A percentile compares a stretch with the other conserved stretches of the same genome.
phyloP scores from a whole-genome alignment of 2,113 vertebrate species.

The Lophura nycthemera region DNA sequence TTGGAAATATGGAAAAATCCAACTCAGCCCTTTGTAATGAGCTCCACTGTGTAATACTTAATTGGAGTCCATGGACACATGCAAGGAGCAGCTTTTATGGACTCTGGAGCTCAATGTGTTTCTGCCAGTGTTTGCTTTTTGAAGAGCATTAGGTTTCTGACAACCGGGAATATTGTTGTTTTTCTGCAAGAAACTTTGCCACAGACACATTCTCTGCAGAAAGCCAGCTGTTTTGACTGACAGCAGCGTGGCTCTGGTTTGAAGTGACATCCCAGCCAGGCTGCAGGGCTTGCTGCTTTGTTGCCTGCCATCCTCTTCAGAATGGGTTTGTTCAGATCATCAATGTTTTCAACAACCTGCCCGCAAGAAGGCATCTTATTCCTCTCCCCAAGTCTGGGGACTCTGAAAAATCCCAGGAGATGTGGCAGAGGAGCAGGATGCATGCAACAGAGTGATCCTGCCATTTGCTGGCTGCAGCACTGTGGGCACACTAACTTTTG shows the following conservation, averaged over 20 bases:
- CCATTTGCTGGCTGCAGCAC: background rate
- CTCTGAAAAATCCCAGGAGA: background rate
- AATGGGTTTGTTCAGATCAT: background rate
- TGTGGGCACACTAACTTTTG: fast-evolving
- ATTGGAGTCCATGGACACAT: background rate
- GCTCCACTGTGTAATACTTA: background rate
- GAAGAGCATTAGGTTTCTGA: background rate
- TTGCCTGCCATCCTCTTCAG: background rate
- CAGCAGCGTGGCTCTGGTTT: background rate
- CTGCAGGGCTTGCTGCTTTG: background rate
- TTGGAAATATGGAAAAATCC: background rate
- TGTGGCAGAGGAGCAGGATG: background rate
- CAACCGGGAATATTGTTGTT: background rate
- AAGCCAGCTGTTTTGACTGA: background rate
- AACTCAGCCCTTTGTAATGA: background rate
- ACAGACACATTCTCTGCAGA: background rate
- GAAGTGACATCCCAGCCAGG: background rate
- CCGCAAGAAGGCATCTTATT: background rate
- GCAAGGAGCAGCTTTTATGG: background rate
- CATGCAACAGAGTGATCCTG: background rate
- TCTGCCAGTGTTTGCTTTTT: background rate
- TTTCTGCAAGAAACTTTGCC: background rate
- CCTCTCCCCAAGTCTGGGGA: background rate
- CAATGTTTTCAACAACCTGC: background rate
- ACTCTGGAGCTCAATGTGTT: background rate